Percentiles rank a stretch among this genome's conserved stretches.
phyloP scores from a whole-genome alignment of 2,797 vertebrate species.

The Falco berigora region DNA sequence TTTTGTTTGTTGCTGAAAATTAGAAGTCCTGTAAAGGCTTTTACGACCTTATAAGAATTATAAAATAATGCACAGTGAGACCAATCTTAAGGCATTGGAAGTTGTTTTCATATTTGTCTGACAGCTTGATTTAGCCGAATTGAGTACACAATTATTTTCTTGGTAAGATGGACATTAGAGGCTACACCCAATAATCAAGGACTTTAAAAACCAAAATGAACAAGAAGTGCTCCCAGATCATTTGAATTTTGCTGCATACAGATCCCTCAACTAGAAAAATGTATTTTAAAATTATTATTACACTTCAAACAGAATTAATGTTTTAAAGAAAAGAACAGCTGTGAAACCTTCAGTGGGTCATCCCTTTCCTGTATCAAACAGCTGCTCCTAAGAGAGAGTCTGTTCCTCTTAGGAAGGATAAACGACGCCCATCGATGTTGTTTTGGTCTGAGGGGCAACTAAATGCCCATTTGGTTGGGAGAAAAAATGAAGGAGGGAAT shows the following conservation, averaged over 20 bases:
- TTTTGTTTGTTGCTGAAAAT: not conserved
- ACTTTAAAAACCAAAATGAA: not conserved
- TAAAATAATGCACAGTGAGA: not conserved
- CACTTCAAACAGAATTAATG: not conserved
- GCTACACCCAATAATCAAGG: not conserved
- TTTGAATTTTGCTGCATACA: not conserved
- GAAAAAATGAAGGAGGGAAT: not conserved
- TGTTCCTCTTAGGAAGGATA: fast-evolving
- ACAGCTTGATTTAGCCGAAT: not conserved
- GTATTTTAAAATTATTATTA: not conserved
- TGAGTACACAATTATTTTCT: not conserved
- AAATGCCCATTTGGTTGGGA: not conserved
- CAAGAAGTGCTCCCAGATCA: not conserved
- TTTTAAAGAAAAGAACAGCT: not conserved
- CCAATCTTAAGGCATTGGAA: not conserved
- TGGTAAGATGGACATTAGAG: not conserved
- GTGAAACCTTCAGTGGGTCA: not conserved
- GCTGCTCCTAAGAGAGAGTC: not conserved
- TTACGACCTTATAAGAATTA: not conserved
- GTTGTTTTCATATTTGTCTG: not conserved
- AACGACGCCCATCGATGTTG: not conserved
- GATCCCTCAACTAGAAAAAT: not conserved
- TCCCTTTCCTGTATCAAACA: not conserved
- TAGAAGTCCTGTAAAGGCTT: not conserved
- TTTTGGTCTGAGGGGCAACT: not conserved